Conservation (phyloP, 2,888 invertebrate species). For the Hipparchia semele region DNA sequence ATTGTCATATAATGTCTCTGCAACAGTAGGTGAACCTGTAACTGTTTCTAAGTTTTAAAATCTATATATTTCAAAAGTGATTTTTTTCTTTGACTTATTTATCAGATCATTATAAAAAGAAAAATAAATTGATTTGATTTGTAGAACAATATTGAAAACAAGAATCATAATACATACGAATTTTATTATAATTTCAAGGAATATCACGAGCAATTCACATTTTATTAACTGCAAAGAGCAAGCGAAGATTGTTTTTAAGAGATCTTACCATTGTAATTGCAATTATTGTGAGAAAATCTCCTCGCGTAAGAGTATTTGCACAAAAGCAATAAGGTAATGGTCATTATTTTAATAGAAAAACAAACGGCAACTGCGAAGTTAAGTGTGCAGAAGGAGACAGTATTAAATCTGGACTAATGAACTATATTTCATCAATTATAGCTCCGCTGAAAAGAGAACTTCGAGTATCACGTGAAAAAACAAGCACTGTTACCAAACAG, state of each 20-base stretch:
- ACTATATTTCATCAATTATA: constrained; percentile 65
- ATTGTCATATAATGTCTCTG: too few species aligned
- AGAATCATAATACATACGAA: too few species aligned
- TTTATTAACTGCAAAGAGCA: neutral
- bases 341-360: constrained; percentile 35
- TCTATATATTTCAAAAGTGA: too few species aligned
- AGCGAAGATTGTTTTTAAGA: neutral
- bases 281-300: constrained; percentile 11
- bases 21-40: too few species aligned
- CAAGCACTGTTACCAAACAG: constrained; percentile 30
- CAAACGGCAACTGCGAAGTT: constrained; percentile 47
- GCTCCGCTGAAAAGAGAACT: constrained; percentile 53
- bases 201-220: neutral
- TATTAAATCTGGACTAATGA: constrained; percentile 59
- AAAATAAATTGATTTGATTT: too few species aligned
- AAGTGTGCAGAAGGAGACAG: constrained; percentile 35
- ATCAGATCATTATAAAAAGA: too few species aligned
- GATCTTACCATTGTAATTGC: constrained; percentile 6
- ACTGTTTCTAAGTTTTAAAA: too few species aligned
- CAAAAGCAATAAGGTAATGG: constrained; percentile 31
- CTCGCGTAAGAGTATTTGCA: constrained; percentile 12
- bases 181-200: neutral
- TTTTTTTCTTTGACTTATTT: too few species aligned
- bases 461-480: constrained; percentile 45
- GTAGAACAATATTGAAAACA: too few species aligned